Base-by-base conservation (phyloP, 2,113 vertebrate species). In the Gambusia holbrooki region DNA sequence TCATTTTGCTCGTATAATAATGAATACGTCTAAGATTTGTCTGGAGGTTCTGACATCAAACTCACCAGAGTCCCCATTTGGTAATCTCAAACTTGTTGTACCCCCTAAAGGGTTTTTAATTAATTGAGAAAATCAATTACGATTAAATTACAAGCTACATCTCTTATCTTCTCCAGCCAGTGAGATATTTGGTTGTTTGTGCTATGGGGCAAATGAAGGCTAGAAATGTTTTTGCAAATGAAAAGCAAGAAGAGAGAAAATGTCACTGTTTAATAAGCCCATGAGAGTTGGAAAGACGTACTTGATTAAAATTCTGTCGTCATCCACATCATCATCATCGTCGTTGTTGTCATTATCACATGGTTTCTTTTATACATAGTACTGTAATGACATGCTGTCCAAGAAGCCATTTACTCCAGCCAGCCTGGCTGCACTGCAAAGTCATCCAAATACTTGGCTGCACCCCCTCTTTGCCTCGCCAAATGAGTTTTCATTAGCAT, bases 401-500 rank as follows among this genome's bases (percentile, higher is more conserved):
- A 88, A 86, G 79, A 88, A 89, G 76, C 77, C 75, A 69, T 82
- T 83, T 77, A 65, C 70, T 80, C 65, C 71, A 82, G 73, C 73
- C 82, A 70, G 32, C 80, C 76, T 0, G 40, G 79, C 73, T 86
- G 42, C 51, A 73, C 51, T 12, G 67, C 40, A 35, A 86, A 80
- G 76, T 77, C 48, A 42, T 77, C 88, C 88, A 90, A 84, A 88
- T 88, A 73, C 83, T 88, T 80, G 71, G 86, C 66, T 29, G 71
- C 74, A 40, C 82, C 76, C 78, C 27, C 67, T 42, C 84, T 76
- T 85, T 82, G 82, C 85, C 77, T 86, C 86, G 82, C 87, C 79
- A 92, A 93, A 93, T 91, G 83, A 93, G 86, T 61, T 82, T 79
- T 87, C 87, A 94, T 93, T 93, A 91, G 90, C 92, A 92, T 93